Conservation (phyloP, 2,888 invertebrate species). For the Papilio elwesi region DNA sequence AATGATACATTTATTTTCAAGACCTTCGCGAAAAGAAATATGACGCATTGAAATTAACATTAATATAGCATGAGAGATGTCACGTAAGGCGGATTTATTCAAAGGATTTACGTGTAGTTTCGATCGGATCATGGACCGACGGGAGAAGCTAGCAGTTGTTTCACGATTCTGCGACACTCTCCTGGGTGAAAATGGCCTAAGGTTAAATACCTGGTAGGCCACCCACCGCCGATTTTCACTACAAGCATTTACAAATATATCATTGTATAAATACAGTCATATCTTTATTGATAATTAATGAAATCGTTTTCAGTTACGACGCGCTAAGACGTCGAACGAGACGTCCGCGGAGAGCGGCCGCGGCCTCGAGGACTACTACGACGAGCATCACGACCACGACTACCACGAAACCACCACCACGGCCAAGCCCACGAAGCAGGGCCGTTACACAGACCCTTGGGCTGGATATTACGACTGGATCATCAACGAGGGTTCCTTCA, state of each 20-base stretch:
- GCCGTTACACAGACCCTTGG: conserved; percentile 88
- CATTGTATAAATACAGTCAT: too few species aligned
- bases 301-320: conserved; percentile 52
- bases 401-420: conserved; percentile 69
- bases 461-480: conserved; percentile 93
- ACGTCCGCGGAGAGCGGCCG: conserved; percentile 61
- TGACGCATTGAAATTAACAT: background rate
- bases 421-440: conserved; percentile 81
- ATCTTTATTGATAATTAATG: background rate
- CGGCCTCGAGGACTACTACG: conserved; percentile 77
- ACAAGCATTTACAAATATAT: too few species aligned
- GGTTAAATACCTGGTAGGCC: too few species aligned
- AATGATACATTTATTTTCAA: background rate
- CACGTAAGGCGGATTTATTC: too few species aligned
- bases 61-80: too few species aligned
- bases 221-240: too few species aligned
- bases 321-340: conserved; percentile 49
- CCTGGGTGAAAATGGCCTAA: too few species aligned
- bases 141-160: too few species aligned
- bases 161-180: too few species aligned
- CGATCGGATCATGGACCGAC: too few species aligned
- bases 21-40: background rate
- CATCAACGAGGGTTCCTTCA: conserved; percentile 94
- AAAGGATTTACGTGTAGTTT: too few species aligned
- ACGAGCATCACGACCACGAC: conserved; percentile 69